A percentile compares a stretch with the other conserved stretches of the same genome.
Evolutionary conservation across 1,140 invertebrate genomes (phyloP).

Genomic region (Leptinotarsa defecta): DNA sequence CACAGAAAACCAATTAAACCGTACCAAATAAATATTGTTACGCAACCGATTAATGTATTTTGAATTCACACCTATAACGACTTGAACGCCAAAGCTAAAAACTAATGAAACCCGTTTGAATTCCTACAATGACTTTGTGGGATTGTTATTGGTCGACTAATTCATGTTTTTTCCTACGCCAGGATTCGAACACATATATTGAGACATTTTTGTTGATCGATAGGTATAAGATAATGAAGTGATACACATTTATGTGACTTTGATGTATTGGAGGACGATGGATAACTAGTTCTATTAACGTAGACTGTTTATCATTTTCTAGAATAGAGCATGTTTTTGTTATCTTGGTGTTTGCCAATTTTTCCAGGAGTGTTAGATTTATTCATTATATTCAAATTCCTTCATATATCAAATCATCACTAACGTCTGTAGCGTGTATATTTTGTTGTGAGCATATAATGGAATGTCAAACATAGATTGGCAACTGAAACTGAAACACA

Average conservation of each 20-base stretch:
- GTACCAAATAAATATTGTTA: constrained; percentile 15
- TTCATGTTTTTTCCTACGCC: constrained; percentile 12
- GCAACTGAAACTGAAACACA: too few relatives aligned
- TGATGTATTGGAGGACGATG: background rate
- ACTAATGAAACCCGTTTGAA: constrained; percentile 26
- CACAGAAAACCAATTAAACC: constrained; percentile 23
- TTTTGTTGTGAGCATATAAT: too few relatives aligned
- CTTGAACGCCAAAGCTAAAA: background rate
- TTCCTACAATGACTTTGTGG: constrained; percentile 19
- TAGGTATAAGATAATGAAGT: background rate
- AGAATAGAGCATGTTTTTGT: too few relatives aligned
- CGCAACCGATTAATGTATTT: constrained; percentile 12
- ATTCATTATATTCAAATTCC: too few relatives aligned
- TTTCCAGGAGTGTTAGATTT: too few relatives aligned
- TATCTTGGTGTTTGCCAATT: too few relatives aligned
- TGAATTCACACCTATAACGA: constrained; percentile 24
- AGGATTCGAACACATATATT: background rate
- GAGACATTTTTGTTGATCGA: constrained; percentile 15
- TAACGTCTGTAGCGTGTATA: too few relatives aligned
- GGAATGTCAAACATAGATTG: too few relatives aligned
- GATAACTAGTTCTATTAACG: background rate
- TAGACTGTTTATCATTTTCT: too few relatives aligned
- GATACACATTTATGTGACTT: constrained; percentile 8
- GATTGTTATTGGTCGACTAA: constrained; percentile 21
- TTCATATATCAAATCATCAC: too few relatives aligned